Percentiles rank a stretch among this genome's conserved stretches.
Evolutionary conservation across 2,113 vertebrate genomes (phyloP).

Genomic region (Pitta sordida): DNA sequence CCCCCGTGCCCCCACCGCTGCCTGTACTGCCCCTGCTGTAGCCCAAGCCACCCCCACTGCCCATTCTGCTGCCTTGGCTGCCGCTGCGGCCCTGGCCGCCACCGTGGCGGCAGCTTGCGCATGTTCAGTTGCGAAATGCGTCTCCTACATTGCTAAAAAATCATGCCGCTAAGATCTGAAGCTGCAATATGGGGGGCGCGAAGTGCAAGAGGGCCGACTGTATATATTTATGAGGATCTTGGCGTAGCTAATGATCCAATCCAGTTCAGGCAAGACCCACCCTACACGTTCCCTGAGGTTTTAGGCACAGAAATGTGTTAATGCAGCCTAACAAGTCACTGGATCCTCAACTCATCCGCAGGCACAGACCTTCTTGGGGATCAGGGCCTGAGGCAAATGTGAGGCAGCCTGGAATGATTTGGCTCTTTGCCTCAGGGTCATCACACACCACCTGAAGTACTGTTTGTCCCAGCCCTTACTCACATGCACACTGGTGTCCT

Average conservation of each 20-base stretch:
- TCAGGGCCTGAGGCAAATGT: not conserved
- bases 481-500: not conserved
- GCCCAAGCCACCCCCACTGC: too few relatives aligned
- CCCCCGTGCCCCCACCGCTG: too few relatives aligned
- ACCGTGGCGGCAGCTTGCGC: too few relatives aligned
- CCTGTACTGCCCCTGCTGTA: too few relatives aligned
- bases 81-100: too few relatives aligned
- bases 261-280: not conserved
- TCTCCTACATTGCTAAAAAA: too few relatives aligned
- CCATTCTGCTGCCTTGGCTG: too few relatives aligned
- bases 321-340: not conserved
- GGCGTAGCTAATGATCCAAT: not conserved
- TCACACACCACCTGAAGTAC: accelerated
- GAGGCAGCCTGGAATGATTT: not conserved
- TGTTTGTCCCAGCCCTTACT: not conserved
- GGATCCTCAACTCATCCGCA: not conserved
- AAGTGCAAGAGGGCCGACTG: too few relatives aligned
- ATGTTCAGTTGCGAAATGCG: too few relatives aligned
- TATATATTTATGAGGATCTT: not conserved
- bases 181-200: too few relatives aligned
- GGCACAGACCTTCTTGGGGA: not conserved
- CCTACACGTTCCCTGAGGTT: accelerated
- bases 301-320: not conserved
- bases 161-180: too few relatives aligned
- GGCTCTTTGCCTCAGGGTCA: not conserved